Evolutionary conservation across 1,140 invertebrate species (phyloP), one percentile per base, ranked within the genome.

Genomic region (Drosophila malerkotliana): DNA sequence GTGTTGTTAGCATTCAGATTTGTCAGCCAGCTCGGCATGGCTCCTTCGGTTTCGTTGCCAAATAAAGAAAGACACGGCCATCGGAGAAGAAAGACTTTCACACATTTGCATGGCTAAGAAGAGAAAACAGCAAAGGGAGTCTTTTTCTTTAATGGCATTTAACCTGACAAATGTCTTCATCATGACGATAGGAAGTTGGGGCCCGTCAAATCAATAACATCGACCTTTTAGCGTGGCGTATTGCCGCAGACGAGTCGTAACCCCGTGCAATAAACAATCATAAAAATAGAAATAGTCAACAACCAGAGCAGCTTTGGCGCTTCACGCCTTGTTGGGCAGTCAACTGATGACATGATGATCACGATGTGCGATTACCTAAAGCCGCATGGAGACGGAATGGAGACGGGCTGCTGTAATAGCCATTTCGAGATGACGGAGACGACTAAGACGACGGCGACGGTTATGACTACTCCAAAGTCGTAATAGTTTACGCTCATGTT

Each of bases 251-350:
- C 32, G 59, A 56, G 51, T 54, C 78, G 74, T 69, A 58, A 72
- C 56, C 32, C 34, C 57, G 41, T n/a, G 41, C 53, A 45, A 32
- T 28, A 52, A 59, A 47, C 47, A 51, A 32, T 21, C 39, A 59
- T 58, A 51, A 49, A 52, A 75, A 41, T 52, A 26, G 39, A 15
- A 45, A 41, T 48, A 69, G 54, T 52, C 75, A 73, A 28, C 68
- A 77, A 41, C 49, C 63, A 41, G 64, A 79, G 66, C 77, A 60
- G 54, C 78, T 73, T 49, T 56, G 76, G 41, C 71, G 84, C 79
- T 88, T 88, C 84, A 88, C 84, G 83, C 83, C 83, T 88, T 88
- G 83, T 88, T 88, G 76, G 81, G 79, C 76, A 77, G 62, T 48
- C 74, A 60, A 52, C 62, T 24, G 51, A 56, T 72, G 62, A 72